Conservation (phyloP, 2,888 invertebrate species). For the Drosophila merina region DNA sequence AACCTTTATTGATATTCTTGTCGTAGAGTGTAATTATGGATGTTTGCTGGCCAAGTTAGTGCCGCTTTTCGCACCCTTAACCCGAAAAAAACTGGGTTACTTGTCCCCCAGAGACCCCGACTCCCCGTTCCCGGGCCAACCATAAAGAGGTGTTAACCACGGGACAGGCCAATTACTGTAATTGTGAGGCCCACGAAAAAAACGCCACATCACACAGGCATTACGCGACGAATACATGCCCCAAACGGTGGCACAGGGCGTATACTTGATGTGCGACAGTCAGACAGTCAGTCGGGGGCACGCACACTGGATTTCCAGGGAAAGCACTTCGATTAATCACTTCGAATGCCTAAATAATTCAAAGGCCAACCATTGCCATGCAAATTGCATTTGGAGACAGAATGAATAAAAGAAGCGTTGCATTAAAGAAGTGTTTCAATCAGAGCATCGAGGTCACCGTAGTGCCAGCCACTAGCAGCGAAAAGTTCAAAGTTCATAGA, state of each 20-base stretch:
- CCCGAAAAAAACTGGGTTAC: conserved; percentile 30
- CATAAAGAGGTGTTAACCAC: conserved; percentile 35
- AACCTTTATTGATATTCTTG: neutral
- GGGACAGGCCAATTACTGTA: conserved; percentile 36
- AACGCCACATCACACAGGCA: conserved; percentile 36
- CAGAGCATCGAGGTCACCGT: neutral
- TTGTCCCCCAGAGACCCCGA: conserved; percentile 18
- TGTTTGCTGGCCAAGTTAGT: neutral
- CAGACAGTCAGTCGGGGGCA: conserved; percentile 13
- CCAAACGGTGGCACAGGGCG: conserved; percentile 15
- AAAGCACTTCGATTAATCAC: conserved; percentile 47
- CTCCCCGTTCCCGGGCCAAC: neutral
- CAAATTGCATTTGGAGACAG: conserved; percentile 35
- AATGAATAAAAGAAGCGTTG: conserved; percentile 26
- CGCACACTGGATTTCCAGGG: conserved; percentile 30
- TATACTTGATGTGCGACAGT: conserved; percentile 29
- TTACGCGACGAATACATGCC: conserved; percentile 20
- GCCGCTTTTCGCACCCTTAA: conserved; percentile 16
- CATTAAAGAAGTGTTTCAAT: conserved; percentile 36
- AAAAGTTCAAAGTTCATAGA: conserved; percentile 40
- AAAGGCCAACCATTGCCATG: conserved; percentile 20
- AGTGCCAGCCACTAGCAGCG: neutral
- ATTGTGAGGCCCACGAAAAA: conserved; percentile 34
- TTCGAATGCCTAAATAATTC: conserved; percentile 33
- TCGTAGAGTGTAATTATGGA: conserved; percentile 1